phyloP scores from a whole-genome alignment of 2,113 vertebrate genomes.

The Sapajus apella region DNA sequence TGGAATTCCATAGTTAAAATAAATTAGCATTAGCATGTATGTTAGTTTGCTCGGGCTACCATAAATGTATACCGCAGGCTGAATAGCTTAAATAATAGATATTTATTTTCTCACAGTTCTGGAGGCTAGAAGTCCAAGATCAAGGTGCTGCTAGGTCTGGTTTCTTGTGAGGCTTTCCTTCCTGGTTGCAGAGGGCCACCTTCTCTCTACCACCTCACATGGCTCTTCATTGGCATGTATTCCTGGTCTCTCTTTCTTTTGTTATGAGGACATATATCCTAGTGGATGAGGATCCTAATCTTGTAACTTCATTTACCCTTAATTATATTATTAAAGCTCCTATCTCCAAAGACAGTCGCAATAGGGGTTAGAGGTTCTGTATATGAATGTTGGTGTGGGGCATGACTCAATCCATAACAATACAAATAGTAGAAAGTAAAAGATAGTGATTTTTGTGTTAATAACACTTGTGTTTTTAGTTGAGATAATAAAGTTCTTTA shows the following conservation, averaged over 20 bases:
- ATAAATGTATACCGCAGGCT: background rate
- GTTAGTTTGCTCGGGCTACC: fast-evolving
- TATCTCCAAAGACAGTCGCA: background rate
- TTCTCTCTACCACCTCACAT: background rate
- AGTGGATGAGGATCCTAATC: background rate
- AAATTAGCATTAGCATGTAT: background rate
- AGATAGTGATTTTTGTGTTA: constrained; percentile 54
- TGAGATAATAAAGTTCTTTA: constrained; percentile 76
- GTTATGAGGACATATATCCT: background rate
- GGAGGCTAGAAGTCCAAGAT: background rate
- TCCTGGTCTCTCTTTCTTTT: background rate
- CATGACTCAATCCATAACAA: background rate
- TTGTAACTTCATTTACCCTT: background rate
- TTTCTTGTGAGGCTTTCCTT: background rate
- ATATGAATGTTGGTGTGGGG: background rate
- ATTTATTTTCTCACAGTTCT: background rate
- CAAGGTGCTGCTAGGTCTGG: background rate
- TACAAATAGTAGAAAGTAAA: constrained; percentile 10
- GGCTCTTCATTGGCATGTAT: fast-evolving
- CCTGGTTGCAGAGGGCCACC: background rate
- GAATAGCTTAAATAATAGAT: background rate
- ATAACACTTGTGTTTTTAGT: constrained; percentile 70
- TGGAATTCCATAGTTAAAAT: background rate
- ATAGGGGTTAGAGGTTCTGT: background rate
- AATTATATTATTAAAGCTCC: background rate